A percentile compares a stretch with the other conserved stretches of the same genome.
phyloP scores from a whole-genome alignment of 1,140 invertebrate species.

The Aphidius gifuensis region DNA sequence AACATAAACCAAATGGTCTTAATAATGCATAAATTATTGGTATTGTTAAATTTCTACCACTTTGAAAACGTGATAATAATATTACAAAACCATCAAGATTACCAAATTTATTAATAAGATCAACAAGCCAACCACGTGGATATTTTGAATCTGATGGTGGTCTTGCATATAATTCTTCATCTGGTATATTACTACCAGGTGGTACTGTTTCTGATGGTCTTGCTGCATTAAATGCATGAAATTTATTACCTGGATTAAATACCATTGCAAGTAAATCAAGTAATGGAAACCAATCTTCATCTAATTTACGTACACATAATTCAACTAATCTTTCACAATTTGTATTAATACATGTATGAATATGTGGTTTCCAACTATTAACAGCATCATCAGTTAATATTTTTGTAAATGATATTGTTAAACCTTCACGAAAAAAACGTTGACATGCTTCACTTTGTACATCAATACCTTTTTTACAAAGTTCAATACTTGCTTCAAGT shows the following conservation, averaged over 20 bases:
- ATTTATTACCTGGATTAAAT: constrained; percentile 91
- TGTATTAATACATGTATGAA: constrained; percentile 91
- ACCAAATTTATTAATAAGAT: constrained; percentile 94
- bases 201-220: constrained; percentile 78
- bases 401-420: constrained; percentile 94
- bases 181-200: constrained; percentile 59
- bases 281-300: constrained; percentile 90
- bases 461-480: constrained; percentile 81
- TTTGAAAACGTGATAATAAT: constrained; percentile 82
- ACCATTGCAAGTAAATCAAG: constrained; percentile 90
- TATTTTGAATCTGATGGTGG: constrained; percentile 72
- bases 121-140: constrained; percentile 89
- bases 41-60: constrained; percentile 68
- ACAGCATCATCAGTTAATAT: constrained; percentile 98
- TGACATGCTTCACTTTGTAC: constrained; percentile 87
- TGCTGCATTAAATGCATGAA: constrained; percentile 88
- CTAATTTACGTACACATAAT: constrained; percentile 85
- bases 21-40: constrained; percentile 81
- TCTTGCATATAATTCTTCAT: constrained; percentile 79
- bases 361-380: constrained; percentile 95
- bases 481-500: constrained; percentile 83
- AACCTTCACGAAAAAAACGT: constrained; percentile 90
- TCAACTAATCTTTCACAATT: constrained; percentile 91
- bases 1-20: constrained; percentile 88
- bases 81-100: constrained; percentile 84